phyloP scores from a whole-genome alignment of 2,888 invertebrate species.

The Agrochola macilenta region DNA sequence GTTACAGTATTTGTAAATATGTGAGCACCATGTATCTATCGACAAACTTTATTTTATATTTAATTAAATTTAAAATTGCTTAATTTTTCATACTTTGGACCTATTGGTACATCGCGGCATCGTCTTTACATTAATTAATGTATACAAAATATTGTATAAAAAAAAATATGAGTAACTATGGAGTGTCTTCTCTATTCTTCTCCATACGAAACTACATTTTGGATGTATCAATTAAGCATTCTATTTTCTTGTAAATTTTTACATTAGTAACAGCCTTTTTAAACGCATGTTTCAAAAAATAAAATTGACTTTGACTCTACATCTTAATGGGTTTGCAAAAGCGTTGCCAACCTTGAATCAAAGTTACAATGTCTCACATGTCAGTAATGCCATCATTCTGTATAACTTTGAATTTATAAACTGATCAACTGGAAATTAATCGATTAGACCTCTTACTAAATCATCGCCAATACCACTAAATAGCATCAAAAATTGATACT shows the following conservation, averaged over 20 bases:
- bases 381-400: too few relatives aligned
- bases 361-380: background rate
- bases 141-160: background rate
- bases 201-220: too few relatives aligned
- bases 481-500: constrained; percentile 9
- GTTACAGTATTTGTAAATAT: background rate
- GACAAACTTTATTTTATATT: background rate
- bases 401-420: background rate
- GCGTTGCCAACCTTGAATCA: background rate
- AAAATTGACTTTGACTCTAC: background rate
- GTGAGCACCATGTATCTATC: background rate
- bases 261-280: too few relatives aligned
- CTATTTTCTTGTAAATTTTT: too few relatives aligned
- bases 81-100: background rate
- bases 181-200: too few relatives aligned
- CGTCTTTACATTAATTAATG: background rate
- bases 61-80: too few relatives aligned
- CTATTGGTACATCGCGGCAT: background rate
- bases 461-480: background rate
- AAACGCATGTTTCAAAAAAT: too few relatives aligned
- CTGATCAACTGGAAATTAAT: background rate
- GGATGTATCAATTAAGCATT: too few relatives aligned
- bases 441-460: background rate
- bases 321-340: background rate
- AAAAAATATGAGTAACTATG: too few relatives aligned